These are phyloP conservation scores for Formica aserva DNA, from an alignment of 2,888 invertebrate species.

Conservation along the genomic window DNA sequence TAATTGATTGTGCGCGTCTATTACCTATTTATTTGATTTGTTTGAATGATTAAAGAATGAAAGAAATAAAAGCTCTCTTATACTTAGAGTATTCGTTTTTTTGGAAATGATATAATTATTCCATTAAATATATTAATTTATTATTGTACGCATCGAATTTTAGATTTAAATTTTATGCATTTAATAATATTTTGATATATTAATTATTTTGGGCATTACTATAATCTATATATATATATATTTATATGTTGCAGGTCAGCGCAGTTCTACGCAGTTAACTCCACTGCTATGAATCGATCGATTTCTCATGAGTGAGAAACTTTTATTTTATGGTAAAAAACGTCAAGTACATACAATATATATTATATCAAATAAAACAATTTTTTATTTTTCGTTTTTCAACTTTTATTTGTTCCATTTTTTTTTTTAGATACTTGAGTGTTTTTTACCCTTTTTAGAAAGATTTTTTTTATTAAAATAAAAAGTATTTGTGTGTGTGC, in stretches of 20 bases:
- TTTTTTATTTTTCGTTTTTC: too few species aligned
- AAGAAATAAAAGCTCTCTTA: neutral
- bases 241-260: neutral
- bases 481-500: neutral
- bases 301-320: too few species aligned
- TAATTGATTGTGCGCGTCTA: neutral
- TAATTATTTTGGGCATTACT: neutral
- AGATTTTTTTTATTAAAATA: too few species aligned
- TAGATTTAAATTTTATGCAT: neutral
- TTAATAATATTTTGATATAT: neutral
- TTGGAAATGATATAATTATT: neutral
- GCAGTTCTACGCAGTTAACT: too few species aligned
- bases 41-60: neutral
- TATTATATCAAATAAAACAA: too few species aligned
- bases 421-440: too few species aligned
- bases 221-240: neutral
- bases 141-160: neutral
- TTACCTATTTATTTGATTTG: neutral
- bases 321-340: too few species aligned
- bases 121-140: neutral
- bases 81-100: neutral
- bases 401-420: too few species aligned
- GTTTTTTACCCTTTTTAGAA: too few species aligned
- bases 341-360: too few species aligned
- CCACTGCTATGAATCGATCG: neutral